Base-by-base conservation (phyloP, 2,797 vertebrate species). In the Siniperca scherzeri region DNA sequence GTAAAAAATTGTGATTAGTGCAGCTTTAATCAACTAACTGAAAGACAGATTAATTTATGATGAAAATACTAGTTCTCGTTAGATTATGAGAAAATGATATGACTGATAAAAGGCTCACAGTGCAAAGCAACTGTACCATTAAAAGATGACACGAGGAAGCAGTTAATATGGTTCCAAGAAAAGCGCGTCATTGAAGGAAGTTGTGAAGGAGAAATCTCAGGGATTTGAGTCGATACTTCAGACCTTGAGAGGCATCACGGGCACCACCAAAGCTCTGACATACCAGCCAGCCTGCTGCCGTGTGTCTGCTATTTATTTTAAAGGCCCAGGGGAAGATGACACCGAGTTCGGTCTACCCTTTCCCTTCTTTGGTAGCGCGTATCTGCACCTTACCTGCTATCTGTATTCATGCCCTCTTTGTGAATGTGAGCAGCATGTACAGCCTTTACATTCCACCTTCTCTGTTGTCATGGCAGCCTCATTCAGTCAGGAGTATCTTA, bases 141-240 rank as follows among this genome's bases (percentile, higher is more conserved):
- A n/a, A 52, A 59, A 77, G 44, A 55, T 61, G 33, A 70, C 33
- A 27, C 0, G 0, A 53, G 36, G 38, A 57, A 33, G 44, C 36
- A 3, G 72, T 13, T 59, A n/a, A 52, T 30, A 1, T 30, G 44
- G 13, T 50, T 55, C 53, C 50, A 50, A 55, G n/a, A 81, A 73
- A 70, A 76, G 19, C 25, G 2, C 3, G 25, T 17, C 78, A 67
- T 69, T 72, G 73, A 78, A 77, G 69, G 30, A 76, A 73, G 21
- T 66, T 36, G 69, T 78, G 68, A 82, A 83, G 80, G 84, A 81
- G 61, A 79, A 75, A 84, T 87, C 50, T 76, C 17, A 14, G 40
- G 64, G 67, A 77, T 80, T 62, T 77, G 52, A 65, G 59, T 72
- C 11, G 1, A 78, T 81, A 70, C 33, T 12, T 72, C 33, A 73